Conservation (phyloP, 2,797 vertebrate species). For the Microctenopoma steveboyesi region DNA sequence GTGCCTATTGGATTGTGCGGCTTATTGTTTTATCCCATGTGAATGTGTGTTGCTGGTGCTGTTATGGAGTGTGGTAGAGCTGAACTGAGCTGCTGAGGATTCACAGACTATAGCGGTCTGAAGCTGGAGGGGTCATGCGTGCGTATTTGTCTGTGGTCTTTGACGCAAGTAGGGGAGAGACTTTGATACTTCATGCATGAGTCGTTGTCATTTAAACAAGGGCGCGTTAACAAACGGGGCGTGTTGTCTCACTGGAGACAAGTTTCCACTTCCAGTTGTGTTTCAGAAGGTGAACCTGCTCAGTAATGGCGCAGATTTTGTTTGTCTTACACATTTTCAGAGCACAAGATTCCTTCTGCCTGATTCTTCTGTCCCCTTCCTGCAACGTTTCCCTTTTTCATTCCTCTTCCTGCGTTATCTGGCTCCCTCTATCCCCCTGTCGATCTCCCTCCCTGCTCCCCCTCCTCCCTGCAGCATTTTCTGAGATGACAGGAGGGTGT, state of each 20-base stretch:
- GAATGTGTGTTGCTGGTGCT: slow-evolving; percentile 65
- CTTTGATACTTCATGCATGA: slow-evolving; percentile 14
- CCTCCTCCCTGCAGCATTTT: slow-evolving; percentile 69
- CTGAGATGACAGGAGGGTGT: slow-evolving; percentile 77
- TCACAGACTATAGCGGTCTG: slow-evolving; percentile 48
- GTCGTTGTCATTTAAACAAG: slow-evolving; percentile 24
- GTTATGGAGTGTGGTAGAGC: slow-evolving; percentile 53
- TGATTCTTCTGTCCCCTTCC: slow-evolving; percentile 33
- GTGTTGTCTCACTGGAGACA: slow-evolving; percentile 22
- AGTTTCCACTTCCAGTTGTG: slow-evolving; percentile 13
- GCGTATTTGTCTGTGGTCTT: slow-evolving; percentile 24
- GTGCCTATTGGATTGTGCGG: slow-evolving; percentile 70
- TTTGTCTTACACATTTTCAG: slow-evolving; percentile 43
- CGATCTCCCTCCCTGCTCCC: slow-evolving; percentile 54
- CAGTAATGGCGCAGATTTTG: slow-evolving; percentile 22
- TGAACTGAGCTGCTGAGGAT: slow-evolving; percentile 58
- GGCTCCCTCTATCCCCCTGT: slow-evolving; percentile 54
- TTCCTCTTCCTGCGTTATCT: slow-evolving; percentile 51
- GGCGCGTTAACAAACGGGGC: neutral
- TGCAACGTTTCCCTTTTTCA: slow-evolving; percentile 53
- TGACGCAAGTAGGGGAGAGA: neutral
- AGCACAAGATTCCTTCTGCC: slow-evolving; percentile 34
- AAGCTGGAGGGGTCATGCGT: slow-evolving; percentile 54
- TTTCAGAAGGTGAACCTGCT: slow-evolving; percentile 18
- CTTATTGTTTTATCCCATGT: slow-evolving; percentile 70